Conservation (phyloP, 1,140 invertebrate genomes). For the Homalodisca vitripennis region DNA sequence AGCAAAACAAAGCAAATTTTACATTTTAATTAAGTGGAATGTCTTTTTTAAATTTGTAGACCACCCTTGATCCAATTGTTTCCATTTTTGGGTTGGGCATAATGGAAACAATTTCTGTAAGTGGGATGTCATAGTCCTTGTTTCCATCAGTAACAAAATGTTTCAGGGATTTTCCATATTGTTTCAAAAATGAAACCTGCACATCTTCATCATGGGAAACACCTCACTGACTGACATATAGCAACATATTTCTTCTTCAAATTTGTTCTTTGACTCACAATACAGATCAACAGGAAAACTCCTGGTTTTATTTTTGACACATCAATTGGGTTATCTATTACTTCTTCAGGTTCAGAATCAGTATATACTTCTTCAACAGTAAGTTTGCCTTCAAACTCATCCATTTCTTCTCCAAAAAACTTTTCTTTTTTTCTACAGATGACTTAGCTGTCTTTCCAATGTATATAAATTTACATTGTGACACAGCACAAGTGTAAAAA, state of each 20-base stretch:
- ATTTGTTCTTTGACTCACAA: background rate
- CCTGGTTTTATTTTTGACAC: background rate
- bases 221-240: background rate
- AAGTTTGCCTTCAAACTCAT: too few relatives aligned
- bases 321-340: background rate
- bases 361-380: background rate
- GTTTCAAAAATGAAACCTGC: background rate
- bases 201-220: background rate
- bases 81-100: slow-evolving; percentile 8
- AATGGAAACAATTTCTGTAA: background rate
- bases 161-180: background rate
- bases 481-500: too few relatives aligned
- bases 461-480: too few relatives aligned
- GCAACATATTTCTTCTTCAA: background rate
- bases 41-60: background rate
- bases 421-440: too few relatives aligned
- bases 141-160: slow-evolving; percentile 3
- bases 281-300: background rate
- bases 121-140: background rate
- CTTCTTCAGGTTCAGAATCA: background rate
- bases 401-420: too few relatives aligned
- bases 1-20: too few relatives aligned
- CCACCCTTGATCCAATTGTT: background rate
- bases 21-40: too few relatives aligned
- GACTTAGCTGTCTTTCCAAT: too few relatives aligned